Evolutionary conservation across 1,140 invertebrate species (phyloP).

Genomic region (Calycopis cecrops): DNA sequence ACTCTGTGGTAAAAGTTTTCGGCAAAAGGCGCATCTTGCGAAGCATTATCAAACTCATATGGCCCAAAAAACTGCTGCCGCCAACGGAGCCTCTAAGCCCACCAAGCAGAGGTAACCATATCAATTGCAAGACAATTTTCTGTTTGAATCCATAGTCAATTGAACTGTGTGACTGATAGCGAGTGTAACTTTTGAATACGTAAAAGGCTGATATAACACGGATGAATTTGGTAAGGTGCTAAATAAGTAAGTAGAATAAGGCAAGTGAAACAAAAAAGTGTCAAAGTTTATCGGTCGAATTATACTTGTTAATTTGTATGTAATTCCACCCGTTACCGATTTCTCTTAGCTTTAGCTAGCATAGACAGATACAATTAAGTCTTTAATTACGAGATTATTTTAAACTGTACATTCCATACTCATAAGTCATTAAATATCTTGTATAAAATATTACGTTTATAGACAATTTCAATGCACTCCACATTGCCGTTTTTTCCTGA

Average conservation of each 20-base stretch:
- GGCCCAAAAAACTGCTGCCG: slow-evolving; percentile 81
- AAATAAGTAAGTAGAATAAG: slow-evolving; percentile 61
- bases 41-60: slow-evolving; percentile 98
- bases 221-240: slow-evolving; percentile 72
- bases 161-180: slow-evolving; percentile 61
- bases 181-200: slow-evolving; percentile 55
- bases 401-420: slow-evolving; percentile 51
- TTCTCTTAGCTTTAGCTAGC: slow-evolving; percentile 67
- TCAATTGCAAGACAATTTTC: slow-evolving; percentile 22
- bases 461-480: slow-evolving; percentile 12
- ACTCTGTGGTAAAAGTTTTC: slow-evolving; percentile 91
- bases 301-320: slow-evolving; percentile 68
- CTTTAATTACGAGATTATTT: slow-evolving; percentile 50
- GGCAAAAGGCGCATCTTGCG: slow-evolving; percentile 97
- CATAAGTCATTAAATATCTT: slow-evolving; percentile 47
- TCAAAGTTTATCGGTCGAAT: slow-evolving; percentile 48
- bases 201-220: slow-evolving; percentile 72
- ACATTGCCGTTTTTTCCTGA: slow-evolving; percentile 29
- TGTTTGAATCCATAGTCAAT: slow-evolving; percentile 55
- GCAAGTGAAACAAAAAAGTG: slow-evolving; percentile 43
- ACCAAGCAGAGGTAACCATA: slow-evolving; percentile 70
- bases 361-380: slow-evolving; percentile 60
- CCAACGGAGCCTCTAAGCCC: slow-evolving; percentile 65
- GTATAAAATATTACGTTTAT: slow-evolving; percentile 16
- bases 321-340: slow-evolving; percentile 72